Percentiles rank a stretch among this genome's conserved stretches.
Evolutionary conservation across 2,113 vertebrate genomes (phyloP).

Genomic region (Hippocampus mohnikei): DNA sequence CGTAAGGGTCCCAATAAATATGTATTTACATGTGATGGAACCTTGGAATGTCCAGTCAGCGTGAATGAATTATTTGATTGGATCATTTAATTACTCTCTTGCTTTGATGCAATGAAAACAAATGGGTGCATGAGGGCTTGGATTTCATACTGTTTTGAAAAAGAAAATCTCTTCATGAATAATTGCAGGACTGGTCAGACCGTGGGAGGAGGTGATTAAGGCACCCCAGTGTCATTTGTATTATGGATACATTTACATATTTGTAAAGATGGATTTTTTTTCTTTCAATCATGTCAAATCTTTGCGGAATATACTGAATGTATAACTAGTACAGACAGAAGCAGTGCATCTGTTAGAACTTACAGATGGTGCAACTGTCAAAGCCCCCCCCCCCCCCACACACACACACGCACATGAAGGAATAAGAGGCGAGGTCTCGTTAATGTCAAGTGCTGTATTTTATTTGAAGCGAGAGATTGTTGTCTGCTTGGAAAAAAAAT

Average conservation of each 20-base stretch:
- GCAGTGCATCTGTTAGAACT: slow-evolving; percentile 27
- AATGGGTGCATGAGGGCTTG: not conserved
- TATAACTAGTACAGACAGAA: not conserved
- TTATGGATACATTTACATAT: not conserved
- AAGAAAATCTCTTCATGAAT: slow-evolving; percentile 7
- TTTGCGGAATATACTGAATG: slow-evolving; percentile 14
- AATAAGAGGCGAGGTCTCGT: slow-evolving; percentile 29
- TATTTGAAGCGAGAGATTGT: slow-evolving; percentile 26
- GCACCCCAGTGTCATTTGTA: not conserved
- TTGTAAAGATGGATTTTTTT: slow-evolving; percentile 1
- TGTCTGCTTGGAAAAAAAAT: slow-evolving; percentile 16
- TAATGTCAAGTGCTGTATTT: slow-evolving; percentile 31
- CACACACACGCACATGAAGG: slow-evolving; percentile 9
- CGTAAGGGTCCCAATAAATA: not conserved
- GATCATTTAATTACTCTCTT: slow-evolving; percentile 15
- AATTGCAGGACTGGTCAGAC: not conserved
- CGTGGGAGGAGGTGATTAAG: not conserved
- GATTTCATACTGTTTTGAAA: not conserved
- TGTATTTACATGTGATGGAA: slow-evolving; percentile 12
- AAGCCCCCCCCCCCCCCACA: not conserved
- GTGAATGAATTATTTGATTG: slow-evolving; percentile 8
- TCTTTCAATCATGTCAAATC: slow-evolving; percentile 20
- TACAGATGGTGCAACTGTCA: slow-evolving; percentile 18
- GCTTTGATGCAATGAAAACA: slow-evolving; percentile 12
- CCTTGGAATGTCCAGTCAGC: not conserved